These are phyloP conservation scores for Origma solitaria DNA, from an alignment of 2,113 vertebrate genomes.

Conservation along the genomic window DNA sequence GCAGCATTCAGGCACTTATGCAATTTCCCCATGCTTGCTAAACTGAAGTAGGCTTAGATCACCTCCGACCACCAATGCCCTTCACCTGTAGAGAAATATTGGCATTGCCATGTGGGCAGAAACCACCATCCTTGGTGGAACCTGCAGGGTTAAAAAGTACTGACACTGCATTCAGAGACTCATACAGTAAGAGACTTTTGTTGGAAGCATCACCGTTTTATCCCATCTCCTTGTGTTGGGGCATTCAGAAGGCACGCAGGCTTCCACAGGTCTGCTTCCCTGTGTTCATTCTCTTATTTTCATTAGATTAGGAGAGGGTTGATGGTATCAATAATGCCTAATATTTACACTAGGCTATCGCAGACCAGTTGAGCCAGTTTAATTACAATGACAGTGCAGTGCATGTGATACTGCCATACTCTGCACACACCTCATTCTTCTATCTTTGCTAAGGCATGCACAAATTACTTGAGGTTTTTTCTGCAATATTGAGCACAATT, in stretches of 20 bases:
- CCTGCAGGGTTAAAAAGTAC: not conserved
- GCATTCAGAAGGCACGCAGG: not conserved
- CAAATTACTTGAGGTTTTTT: not conserved
- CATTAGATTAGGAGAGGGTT: not conserved
- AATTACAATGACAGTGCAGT: not conserved
- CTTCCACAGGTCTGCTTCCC: not conserved
- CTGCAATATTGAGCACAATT: not conserved
- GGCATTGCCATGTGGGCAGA: not conserved
- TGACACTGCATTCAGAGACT: not conserved
- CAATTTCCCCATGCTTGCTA: not conserved
- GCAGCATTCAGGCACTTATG: not conserved
- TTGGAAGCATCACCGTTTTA: not conserved
- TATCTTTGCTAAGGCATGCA: not conserved
- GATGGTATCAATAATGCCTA: not conserved
- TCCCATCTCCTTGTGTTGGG: not conserved
- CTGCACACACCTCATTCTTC: not conserved
- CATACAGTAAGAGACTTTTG: not conserved
- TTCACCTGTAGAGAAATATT: fast-evolving
- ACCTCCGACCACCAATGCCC: not conserved
- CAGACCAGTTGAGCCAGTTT: not conserved
- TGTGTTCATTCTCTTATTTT: not conserved
- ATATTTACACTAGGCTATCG: not conserved
- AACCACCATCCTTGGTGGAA: not conserved
- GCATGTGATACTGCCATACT: not conserved
- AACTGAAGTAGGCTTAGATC: not conserved